phyloP scores from a whole-genome alignment of 2,113 vertebrate species.

The Pionites leucogaster region DNA sequence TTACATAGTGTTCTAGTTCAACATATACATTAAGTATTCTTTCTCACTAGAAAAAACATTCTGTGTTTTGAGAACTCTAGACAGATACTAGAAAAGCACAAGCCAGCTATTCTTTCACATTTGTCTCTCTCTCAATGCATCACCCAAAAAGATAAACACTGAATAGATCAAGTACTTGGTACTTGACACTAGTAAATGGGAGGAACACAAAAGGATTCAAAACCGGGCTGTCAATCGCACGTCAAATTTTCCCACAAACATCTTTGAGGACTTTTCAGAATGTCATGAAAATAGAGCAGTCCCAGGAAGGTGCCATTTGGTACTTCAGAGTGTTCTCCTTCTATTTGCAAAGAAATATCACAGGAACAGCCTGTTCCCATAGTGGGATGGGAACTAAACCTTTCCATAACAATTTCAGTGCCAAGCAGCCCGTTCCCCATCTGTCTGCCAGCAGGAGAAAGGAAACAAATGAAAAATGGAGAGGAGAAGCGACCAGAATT shows the following conservation, averaged over 20 bases:
- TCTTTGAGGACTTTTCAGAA: neutral
- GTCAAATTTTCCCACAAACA: neutral
- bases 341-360: constrained; percentile 53
- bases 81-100: neutral
- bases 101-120: neutral
- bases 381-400: constrained; percentile 39
- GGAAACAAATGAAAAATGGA: constrained; percentile 54
- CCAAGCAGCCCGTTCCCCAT: constrained; percentile 54
- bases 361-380: constrained; percentile 60
- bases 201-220: neutral
- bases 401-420: constrained; percentile 28
- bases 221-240: neutral
- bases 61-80: neutral
- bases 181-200: neutral
- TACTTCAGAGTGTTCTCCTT: neutral
- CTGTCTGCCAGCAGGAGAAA: constrained; percentile 48
- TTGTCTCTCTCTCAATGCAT: neutral
- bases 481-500: neutral
- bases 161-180: neutral
- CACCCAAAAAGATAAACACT: neutral
- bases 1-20: neutral
- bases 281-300: constrained; percentile 13
- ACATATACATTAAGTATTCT: neutral
- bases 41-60: neutral
- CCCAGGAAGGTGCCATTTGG: constrained; percentile 37